A percentile compares a stretch with the other conserved stretches of the same genome.
These are phyloP conservation scores for Melipona quadrifasciata DNA, from an alignment of 1,140 invertebrate genomes.

Conservation along the genomic window DNA sequence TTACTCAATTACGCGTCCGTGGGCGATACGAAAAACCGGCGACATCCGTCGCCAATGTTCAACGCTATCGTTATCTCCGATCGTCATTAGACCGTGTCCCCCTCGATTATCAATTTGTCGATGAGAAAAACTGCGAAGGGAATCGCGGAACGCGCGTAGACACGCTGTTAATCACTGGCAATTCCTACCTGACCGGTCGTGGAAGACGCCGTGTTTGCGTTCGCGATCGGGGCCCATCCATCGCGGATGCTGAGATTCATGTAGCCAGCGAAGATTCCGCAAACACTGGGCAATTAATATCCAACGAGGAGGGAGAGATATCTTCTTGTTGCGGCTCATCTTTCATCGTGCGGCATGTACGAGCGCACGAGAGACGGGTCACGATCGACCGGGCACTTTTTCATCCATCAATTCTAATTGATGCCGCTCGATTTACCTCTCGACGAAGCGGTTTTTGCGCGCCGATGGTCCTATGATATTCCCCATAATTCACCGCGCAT, in stretches of 20 bases:
- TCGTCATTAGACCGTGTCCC: not conserved
- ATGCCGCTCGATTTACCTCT: conserved; percentile 59
- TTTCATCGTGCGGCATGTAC: conserved; percentile 34
- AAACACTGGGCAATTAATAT: conserved; percentile 48
- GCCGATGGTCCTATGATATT: not conserved
- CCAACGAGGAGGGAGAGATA: not conserved
- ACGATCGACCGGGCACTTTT: conserved; percentile 49
- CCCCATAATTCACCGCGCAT: conserved; percentile 46
- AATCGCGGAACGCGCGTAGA: not conserved
- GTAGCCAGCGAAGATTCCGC: conserved; percentile 30
- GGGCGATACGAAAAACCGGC: not conserved
- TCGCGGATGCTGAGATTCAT: not conserved
- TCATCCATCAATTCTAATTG: conserved; percentile 64
- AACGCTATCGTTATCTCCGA: not conserved
- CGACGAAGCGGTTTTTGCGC: conserved; percentile 28
- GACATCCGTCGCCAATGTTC: not conserved
- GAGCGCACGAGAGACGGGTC: conserved; percentile 14
- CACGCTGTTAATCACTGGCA: not conserved
- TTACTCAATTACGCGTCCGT: not conserved
- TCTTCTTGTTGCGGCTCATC: conserved; percentile 39
- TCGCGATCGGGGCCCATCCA: not conserved
- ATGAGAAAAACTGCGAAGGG: not conserved
- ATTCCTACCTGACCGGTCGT: not conserved
- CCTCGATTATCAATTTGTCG: conserved; percentile 4
- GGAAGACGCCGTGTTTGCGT: not conserved